Percentiles rank a stretch among this genome's conserved stretches.
Evolutionary conservation across 2,113 vertebrate genomes (phyloP).

Genomic region (Barnardius zonarius): DNA sequence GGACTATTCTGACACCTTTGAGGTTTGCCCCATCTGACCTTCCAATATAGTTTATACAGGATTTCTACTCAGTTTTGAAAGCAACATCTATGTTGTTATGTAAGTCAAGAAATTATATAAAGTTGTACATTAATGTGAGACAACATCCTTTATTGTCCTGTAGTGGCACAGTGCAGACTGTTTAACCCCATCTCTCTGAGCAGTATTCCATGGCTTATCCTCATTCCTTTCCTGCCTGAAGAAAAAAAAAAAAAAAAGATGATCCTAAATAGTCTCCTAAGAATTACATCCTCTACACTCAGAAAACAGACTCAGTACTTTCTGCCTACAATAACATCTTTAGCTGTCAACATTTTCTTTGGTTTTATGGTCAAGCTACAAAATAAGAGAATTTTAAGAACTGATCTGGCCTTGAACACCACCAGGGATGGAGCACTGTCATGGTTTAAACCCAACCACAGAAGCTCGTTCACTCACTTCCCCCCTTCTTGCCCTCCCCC

Average conservation of each 20-base stretch:
- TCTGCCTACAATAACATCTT: neutral
- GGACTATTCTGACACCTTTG: neutral
- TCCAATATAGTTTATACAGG: neutral
- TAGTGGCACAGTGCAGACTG: rapidly evolving
- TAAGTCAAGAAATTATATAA: neutral
- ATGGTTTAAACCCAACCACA: too few relatives aligned
- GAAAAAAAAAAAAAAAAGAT: neutral
- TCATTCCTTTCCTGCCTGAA: neutral
- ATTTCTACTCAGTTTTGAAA: neutral
- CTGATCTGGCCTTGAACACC: neutral
- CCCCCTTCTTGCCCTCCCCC: too few relatives aligned
- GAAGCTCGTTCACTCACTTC: too few relatives aligned
- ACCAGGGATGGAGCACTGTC: too few relatives aligned
- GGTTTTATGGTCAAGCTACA: neutral
- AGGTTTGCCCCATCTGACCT: neutral
- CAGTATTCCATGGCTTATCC: neutral
- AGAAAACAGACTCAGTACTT: neutral
- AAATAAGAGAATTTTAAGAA: neutral
- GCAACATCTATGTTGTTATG: neutral
- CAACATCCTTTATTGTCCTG: neutral
- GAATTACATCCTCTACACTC: neutral
- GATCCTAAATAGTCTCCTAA: neutral
- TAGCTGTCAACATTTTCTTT: neutral
- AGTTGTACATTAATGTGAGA: neutral
- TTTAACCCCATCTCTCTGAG: neutral